Percentiles rank a stretch among this genome's conserved stretches.
Evolutionary conservation across 2,888 invertebrate species (phyloP).

Genomic region (Pherbina coryleti): DNA sequence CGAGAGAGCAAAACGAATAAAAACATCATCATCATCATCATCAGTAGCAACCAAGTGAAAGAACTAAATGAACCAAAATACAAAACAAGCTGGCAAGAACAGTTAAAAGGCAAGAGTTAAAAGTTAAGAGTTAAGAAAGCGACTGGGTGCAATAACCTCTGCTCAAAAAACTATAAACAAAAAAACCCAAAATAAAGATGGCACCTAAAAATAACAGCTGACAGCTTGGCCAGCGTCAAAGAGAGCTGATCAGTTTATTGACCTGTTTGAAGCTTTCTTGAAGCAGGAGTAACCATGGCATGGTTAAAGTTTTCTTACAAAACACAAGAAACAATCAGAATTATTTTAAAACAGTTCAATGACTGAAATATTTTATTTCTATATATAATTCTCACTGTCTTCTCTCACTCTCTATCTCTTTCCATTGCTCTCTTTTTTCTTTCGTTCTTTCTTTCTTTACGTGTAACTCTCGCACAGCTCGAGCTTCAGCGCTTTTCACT

Average conservation of each 20-base stretch:
- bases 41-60: neutral
- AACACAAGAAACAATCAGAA: neutral
- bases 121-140: slow-evolving; percentile 11
- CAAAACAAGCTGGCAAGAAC: slow-evolving; percentile 27
- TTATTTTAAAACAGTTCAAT: slow-evolving; percentile 29
- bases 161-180: neutral
- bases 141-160: slow-evolving; percentile 25
- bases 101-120: slow-evolving; percentile 17
- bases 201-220: slow-evolving; percentile 35
- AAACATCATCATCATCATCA: neutral
- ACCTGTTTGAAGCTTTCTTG: neutral
- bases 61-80: neutral
- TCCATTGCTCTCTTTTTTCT: neutral
- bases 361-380: slow-evolving; percentile 8
- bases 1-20: neutral
- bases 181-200: slow-evolving; percentile 9
- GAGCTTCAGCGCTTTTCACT: slow-evolving; percentile 42
- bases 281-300: neutral
- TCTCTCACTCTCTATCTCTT: neutral
- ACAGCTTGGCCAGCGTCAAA: neutral
- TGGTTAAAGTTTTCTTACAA: neutral
- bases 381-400: neutral
- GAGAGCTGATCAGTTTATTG: neutral
- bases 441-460: neutral
- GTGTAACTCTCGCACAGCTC: neutral